phyloP scores from a whole-genome alignment of 2,797 vertebrate genomes.

The Enteromius mattozi region DNA sequence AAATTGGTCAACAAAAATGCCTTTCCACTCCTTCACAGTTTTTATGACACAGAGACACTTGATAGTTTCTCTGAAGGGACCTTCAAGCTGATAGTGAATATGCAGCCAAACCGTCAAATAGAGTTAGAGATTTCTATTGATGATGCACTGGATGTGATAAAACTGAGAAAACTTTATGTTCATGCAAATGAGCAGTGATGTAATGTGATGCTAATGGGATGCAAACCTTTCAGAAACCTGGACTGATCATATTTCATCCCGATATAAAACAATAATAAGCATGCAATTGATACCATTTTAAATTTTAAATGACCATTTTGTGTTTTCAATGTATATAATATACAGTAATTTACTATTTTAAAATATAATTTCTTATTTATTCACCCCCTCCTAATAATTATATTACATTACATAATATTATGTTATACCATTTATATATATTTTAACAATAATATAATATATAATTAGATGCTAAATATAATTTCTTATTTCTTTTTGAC shows the following conservation, averaged over 20 bases:
- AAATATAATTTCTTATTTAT: background rate
- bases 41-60: conserved; percentile 16
- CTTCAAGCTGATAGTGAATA: background rate
- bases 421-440: no score
- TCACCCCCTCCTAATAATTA: background rate
- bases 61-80: background rate
- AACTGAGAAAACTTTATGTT: background rate
- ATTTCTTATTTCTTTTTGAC: background rate
- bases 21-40: conserved; percentile 59
- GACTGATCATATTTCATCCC: background rate
- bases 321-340: background rate
- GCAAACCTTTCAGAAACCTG: background rate
- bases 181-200: background rate
- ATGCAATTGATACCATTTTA: no score
- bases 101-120: background rate
- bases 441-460: background rate
- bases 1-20: conserved; percentile 54
- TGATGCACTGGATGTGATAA: background rate
- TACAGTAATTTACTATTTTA: background rate
- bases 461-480: background rate
- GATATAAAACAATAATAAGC: background rate
- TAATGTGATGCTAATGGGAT: background rate
- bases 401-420: no score
- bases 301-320: background rate
- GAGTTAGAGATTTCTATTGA: background rate